phyloP scores from a whole-genome alignment of 1,140 invertebrate species.

The Eriosoma lanigerum region DNA sequence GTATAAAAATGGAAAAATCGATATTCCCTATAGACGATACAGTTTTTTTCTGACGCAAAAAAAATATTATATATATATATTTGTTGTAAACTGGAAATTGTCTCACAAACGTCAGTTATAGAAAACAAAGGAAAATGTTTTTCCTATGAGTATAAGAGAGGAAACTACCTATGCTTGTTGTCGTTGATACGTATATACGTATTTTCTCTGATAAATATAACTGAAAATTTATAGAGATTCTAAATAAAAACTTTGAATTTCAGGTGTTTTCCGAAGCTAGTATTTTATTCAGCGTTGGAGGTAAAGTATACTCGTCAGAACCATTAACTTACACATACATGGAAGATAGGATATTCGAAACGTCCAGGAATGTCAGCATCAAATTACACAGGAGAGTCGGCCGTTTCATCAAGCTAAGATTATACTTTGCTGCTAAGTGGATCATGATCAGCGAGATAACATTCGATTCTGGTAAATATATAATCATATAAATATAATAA shows the following conservation, averaged over 20 bases:
- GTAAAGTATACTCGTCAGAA: constrained; percentile 72
- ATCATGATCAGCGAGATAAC: constrained; percentile 87
- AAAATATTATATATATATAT: too few relatives aligned
- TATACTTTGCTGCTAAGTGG: constrained; percentile 82
- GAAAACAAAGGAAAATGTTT: neutral
- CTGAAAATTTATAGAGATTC: neutral
- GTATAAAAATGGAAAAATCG: neutral
- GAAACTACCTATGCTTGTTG: neutral
- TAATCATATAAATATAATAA: neutral
- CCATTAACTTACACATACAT: constrained; percentile 74
- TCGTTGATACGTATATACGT: neutral
- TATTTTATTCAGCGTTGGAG: constrained; percentile 81
- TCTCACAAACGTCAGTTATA: neutral
- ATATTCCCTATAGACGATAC: neutral
- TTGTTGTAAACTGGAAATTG: neutral
- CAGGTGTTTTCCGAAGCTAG: constrained; percentile 78
- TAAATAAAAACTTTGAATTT: constrained; percentile 52
- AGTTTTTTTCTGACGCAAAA: neutral
- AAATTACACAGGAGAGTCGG: constrained; percentile 81
- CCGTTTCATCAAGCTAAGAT: constrained; percentile 75
- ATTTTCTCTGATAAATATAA: neutral
- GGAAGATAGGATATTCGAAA: constrained; percentile 80
- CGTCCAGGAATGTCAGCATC: constrained; percentile 78
- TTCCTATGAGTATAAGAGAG: neutral
- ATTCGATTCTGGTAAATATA: constrained; percentile 72